A percentile compares a stretch with the other conserved stretches of the same genome.
phyloP scores from a whole-genome alignment of 2,113 vertebrate species.

The Paramisgurnus dabryanus region DNA sequence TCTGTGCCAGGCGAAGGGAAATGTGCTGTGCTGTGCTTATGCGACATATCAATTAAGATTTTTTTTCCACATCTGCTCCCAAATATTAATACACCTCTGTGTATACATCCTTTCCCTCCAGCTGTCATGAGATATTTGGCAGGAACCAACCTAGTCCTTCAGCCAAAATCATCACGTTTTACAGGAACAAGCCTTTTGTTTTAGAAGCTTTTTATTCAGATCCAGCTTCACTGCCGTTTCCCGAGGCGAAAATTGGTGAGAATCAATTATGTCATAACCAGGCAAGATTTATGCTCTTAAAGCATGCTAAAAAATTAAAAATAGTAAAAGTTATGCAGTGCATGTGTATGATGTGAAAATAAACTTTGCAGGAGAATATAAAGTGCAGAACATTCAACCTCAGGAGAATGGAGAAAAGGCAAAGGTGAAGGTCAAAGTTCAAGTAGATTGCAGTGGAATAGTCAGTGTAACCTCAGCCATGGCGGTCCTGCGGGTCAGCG shows the following conservation, averaged over 20 bases:
- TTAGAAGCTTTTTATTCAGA: constrained; percentile 83
- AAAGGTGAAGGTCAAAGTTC: constrained; percentile 79
- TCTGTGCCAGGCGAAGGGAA: neutral
- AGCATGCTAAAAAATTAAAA: neutral
- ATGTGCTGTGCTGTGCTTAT: neutral
- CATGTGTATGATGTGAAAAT: neutral
- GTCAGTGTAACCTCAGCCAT: constrained; percentile 80
- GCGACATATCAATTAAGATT: neutral
- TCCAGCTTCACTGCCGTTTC: constrained; percentile 74
- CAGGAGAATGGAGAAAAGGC: constrained; percentile 81
- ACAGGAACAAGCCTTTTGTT: constrained; percentile 78
- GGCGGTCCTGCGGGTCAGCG: constrained; percentile 75
- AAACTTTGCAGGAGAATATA: constrained; percentile 71
- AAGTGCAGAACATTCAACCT: constrained; percentile 79
- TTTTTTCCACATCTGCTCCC: neutral
- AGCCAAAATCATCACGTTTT: constrained; percentile 82
- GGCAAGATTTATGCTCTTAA: neutral
- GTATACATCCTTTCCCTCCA: constrained; percentile 17
- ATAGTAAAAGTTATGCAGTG: neutral
- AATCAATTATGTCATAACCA: neutral
- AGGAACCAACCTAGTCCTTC: constrained; percentile 78
- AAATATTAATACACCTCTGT: neutral
- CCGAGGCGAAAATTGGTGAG: constrained; percentile 82
- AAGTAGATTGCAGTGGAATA: constrained; percentile 78
- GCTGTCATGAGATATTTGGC: constrained; percentile 75